phyloP scores from a whole-genome alignment of 2,888 invertebrate genomes.

The Dexiosoma caninum region DNA sequence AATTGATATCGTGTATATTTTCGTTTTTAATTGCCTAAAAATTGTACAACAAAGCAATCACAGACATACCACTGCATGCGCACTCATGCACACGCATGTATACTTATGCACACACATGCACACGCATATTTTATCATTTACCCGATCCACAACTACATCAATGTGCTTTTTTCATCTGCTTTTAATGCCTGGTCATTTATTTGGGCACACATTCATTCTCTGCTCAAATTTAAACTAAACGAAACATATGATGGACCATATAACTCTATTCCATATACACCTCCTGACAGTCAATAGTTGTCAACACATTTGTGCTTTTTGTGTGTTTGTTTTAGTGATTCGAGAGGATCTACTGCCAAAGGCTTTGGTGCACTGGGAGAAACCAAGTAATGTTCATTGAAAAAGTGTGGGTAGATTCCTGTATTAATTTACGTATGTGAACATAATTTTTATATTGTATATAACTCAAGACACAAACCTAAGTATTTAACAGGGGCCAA shows the following conservation, averaged over 20 bases:
- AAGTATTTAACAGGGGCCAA: no score
- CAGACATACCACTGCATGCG: conserved; percentile 26
- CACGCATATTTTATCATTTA: conserved; percentile 31
- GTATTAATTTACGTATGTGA: no score
- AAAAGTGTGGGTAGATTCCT: no score
- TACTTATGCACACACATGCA: no score
- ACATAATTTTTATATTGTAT: no score
- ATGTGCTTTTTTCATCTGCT: conserved; percentile 36
- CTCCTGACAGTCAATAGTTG: conserved; percentile 54
- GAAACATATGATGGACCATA: conserved; percentile 23
- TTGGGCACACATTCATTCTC: conserved; percentile 24
- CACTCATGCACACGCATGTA: no score
- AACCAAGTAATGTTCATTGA: no score
- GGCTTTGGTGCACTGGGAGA: no score
- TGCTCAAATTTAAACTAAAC: conserved; percentile 8
- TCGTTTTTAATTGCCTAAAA: conserved; percentile 68
- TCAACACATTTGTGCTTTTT: conserved; percentile 56
- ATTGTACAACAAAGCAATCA: conserved; percentile 52
- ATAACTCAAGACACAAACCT: no score
- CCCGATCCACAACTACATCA: conserved; percentile 14
- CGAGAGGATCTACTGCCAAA: background rate
- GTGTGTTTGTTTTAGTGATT: conserved; percentile 4
- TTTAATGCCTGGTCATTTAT: conserved; percentile 35
- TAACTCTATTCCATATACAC: conserved; percentile 27
- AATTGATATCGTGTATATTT: conserved; percentile 66